These are phyloP conservation scores for Azemiops feae DNA, from an alignment of 2,113 vertebrate species.

Conservation along the genomic window DNA sequence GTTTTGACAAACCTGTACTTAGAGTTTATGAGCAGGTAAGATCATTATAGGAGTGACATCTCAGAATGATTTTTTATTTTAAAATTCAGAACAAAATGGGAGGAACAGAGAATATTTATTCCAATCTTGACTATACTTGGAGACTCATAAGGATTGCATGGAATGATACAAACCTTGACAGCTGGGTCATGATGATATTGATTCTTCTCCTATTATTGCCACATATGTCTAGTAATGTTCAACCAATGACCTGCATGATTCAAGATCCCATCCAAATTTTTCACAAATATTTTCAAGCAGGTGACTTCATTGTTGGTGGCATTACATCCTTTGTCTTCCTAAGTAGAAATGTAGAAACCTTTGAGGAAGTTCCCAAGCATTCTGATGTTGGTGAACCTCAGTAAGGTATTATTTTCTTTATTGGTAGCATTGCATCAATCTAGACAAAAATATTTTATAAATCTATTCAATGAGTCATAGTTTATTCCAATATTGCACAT, in stretches of 20 bases:
- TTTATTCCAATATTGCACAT: neutral
- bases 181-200: neutral
- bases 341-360: neutral
- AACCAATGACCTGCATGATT: neutral
- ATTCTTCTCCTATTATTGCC: neutral
- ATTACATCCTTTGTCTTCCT: neutral
- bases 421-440: no score
- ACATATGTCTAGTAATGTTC: neutral
- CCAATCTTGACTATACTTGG: neutral
- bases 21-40: neutral
- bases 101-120: neutral
- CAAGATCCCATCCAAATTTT: neutral
- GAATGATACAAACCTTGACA: neutral
- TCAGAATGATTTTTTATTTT: neutral
- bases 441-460: neutral
- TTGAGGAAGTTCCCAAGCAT: neutral
- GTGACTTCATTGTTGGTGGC: neutral
- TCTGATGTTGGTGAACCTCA: neutral
- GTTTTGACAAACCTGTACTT: neutral
- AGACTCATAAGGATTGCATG: neutral
- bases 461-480: neutral
- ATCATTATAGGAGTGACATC: neutral
- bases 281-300: slow-evolving; percentile 5
- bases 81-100: neutral
- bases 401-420: neutral